These are phyloP conservation scores for Calliphora vicina DNA, from an alignment of 1,140 invertebrate genomes.

Conservation along the genomic window DNA sequence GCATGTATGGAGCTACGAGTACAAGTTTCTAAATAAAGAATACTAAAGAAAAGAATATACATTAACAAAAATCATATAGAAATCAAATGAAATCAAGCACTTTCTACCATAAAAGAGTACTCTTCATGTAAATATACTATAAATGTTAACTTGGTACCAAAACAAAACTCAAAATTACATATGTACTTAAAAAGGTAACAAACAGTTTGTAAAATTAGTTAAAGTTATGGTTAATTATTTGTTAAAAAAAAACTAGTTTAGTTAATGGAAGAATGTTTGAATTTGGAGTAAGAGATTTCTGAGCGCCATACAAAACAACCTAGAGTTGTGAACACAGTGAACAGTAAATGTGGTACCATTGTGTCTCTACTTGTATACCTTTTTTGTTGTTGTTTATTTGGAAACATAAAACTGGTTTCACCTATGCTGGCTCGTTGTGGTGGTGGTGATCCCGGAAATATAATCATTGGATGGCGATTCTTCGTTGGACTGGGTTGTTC, in stretches of 20 bases:
- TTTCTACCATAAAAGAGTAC: background rate
- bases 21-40: background rate
- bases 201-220: background rate
- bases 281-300: background rate
- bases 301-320: conserved; percentile 24
- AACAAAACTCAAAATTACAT: background rate
- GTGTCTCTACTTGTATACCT: conserved; percentile 44
- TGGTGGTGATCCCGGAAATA: conserved; percentile 69
- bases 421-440: conserved; percentile 66
- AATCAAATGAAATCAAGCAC: background rate
- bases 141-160: background rate
- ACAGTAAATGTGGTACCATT: conserved; percentile 17
- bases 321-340: conserved; percentile 7
- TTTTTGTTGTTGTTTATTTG: conserved; percentile 54
- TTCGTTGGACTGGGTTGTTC: conserved; percentile 70
- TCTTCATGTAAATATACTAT: too few species aligned
- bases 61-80: background rate
- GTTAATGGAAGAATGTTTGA: background rate
- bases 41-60: background rate
- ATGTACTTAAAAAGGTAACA: too few species aligned
- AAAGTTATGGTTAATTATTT: background rate
- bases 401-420: conserved; percentile 62
- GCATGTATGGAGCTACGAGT: background rate
- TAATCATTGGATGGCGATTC: conserved; percentile 55
- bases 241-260: background rate